Base-by-base conservation (phyloP, 2,797 vertebrate genomes). In the Fratercula arctica region DNA sequence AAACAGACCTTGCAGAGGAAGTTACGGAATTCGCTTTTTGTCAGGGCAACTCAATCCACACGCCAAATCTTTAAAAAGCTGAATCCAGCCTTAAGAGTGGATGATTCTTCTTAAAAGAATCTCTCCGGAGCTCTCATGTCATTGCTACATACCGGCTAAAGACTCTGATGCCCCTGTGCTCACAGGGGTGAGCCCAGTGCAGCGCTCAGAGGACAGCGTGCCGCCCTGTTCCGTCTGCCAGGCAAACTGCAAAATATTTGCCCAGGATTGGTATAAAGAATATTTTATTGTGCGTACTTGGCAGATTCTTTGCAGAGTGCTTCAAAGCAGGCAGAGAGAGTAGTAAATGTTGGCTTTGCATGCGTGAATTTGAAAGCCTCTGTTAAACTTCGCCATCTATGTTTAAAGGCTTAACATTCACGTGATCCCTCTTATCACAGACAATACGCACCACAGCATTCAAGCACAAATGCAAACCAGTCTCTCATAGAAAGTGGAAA, bases 1-100 rank as follows among this genome's bases (percentile, higher is more conserved):
- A 95, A 96, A 96, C 85, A 97, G 81, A 93, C 92, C 85, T 95
- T 78, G 92, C 37, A 93, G 67, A 85, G 41, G 61, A 94, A 86
- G 73, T 68, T 70, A 53, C 0, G 4, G 75, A 87, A 92, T 83
- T 92, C 1, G 5, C 31, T 63, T 92, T 81, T 69, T 87, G 77
- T 87, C 90, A 92, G 81, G 69, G 69, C 35, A 69, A 88, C 69
- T 72, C 57, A 59, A 69, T 85, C 70, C 41, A 10, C 17, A 63
- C 1, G 23, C 51, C 45, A 61, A 37, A 67, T 70, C 39, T 79
- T 82, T 70, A 46, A 61, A 78, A 89, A 60, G 43, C 45, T 14
- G 57, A 85, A 72, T 78, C 18, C 50, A 75, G 26, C 15, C 46
- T 41, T 31, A 25, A 46, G 26, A 87, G 25, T 11, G 23, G 20